Conservation (phyloP, 1,140 invertebrate genomes). For the Reticulitermes speratus region DNA sequence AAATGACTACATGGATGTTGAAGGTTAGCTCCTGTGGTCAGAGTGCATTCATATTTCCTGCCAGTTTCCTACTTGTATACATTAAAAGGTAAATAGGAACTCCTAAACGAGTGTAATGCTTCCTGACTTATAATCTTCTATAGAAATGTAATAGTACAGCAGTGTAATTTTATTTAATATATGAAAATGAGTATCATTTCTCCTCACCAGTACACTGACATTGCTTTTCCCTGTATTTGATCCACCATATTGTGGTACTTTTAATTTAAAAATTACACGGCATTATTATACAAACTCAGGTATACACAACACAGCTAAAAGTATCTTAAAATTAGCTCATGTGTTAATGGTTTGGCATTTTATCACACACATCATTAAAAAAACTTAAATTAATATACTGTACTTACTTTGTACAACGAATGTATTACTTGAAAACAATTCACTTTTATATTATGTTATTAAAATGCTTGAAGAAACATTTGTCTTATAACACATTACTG, state of each 20-base stretch:
- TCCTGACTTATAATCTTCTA: too few species aligned
- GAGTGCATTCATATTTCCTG: too few species aligned
- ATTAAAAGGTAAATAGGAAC: too few species aligned
- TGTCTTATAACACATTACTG: neutral
- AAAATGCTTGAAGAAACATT: neutral
- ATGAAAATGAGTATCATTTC: slow-evolving; percentile 14
- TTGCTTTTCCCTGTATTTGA: neutral
- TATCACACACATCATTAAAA: neutral
- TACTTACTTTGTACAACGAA: neutral
- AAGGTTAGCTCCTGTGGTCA: too few species aligned
- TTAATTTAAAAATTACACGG: neutral
- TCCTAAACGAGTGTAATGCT: too few species aligned
- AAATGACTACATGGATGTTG: too few species aligned
- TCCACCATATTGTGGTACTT: neutral
- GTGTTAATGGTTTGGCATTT: neutral
- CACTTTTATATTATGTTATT: neutral
- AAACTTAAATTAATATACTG: neutral
- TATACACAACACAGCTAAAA: neutral
- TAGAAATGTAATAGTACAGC: neutral
- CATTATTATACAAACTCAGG: neutral
- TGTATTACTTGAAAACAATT: neutral
- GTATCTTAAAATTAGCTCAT: neutral
- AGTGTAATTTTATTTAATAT: neutral
- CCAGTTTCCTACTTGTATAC: too few species aligned
- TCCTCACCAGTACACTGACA: neutral